A percentile compares a stretch with the other conserved stretches of the same genome.
Conservation (phyloP, 1,140 invertebrate species). For the Macrocentrus cingulum region DNA sequence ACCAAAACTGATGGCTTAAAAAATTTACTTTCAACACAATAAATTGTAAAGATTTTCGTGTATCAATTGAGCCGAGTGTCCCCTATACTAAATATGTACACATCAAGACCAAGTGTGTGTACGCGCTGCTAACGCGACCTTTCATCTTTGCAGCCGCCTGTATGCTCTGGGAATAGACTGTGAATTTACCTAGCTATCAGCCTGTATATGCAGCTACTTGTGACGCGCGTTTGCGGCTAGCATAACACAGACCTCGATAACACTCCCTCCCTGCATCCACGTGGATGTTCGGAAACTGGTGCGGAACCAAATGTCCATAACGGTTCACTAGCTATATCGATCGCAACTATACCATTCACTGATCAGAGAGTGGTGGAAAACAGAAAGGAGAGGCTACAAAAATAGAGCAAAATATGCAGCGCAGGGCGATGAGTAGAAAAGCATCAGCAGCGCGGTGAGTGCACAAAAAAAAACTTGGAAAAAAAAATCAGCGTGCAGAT, state of each 20-base stretch:
- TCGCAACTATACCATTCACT: neutral
- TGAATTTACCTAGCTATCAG: neutral
- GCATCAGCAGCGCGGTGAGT: no score
- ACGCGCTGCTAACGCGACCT: no score
- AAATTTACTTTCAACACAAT: no score
- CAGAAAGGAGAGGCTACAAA: no score
- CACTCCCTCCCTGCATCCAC: no score
- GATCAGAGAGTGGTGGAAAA: neutral
- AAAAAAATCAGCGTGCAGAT: neutral
- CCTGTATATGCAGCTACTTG: neutral
- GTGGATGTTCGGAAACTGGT: slow-evolving; percentile 13
- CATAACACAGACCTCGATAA: neutral
- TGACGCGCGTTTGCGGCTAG: neutral
- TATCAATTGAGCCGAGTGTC: no score
- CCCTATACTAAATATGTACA: no score
- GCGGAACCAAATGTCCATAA: slow-evolving; percentile 16
- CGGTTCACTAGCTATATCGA: slow-evolving; percentile 9
- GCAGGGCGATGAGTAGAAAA: neutral
- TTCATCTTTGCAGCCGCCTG: neutral
- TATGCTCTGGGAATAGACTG: neutral
- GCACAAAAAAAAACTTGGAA: no score
- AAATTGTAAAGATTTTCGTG: no score
- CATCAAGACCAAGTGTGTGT: no score
- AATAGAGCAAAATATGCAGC: neutral
- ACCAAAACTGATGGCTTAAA: no score